Percentiles rank a stretch among this genome's conserved stretches.
phyloP scores from a whole-genome alignment of 2,113 vertebrate species.

The Etheostoma spectabile region DNA sequence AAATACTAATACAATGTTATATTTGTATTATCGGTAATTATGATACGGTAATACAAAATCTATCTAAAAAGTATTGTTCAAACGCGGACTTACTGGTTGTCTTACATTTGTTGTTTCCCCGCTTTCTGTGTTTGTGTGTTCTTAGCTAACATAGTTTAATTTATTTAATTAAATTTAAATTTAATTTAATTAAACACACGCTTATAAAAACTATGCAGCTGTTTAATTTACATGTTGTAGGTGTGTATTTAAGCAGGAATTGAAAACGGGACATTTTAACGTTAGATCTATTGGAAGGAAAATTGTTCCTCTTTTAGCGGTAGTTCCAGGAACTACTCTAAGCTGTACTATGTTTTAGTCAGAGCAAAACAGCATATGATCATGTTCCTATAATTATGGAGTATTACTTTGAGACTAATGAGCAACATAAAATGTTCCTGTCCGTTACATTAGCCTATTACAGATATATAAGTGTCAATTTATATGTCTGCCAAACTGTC shows the following conservation, averaged over 20 bases:
- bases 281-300: neutral
- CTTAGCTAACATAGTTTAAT: neutral
- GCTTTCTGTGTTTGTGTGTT: neutral
- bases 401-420: neutral
- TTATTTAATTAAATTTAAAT: too few relatives aligned
- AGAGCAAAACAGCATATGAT: neutral
- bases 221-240: neutral
- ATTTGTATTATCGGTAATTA: neutral
- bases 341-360: neutral
- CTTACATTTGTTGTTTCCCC: too few relatives aligned
- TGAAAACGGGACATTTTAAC: neutral
- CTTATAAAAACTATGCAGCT: neutral
- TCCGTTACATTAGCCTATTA: neutral
- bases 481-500: neutral
- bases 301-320: neutral
- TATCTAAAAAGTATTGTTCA: neutral
- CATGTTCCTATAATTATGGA: neutral
- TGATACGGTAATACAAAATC: neutral
- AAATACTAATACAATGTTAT: neutral
- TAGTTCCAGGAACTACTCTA: neutral
- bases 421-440: neutral
- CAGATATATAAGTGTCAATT: neutral
- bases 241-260: neutral
- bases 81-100: neutral
- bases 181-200: neutral